Base-by-base conservation (phyloP, 2,797 vertebrate species). In the Tokudaia tokunoshimensis region DNA sequence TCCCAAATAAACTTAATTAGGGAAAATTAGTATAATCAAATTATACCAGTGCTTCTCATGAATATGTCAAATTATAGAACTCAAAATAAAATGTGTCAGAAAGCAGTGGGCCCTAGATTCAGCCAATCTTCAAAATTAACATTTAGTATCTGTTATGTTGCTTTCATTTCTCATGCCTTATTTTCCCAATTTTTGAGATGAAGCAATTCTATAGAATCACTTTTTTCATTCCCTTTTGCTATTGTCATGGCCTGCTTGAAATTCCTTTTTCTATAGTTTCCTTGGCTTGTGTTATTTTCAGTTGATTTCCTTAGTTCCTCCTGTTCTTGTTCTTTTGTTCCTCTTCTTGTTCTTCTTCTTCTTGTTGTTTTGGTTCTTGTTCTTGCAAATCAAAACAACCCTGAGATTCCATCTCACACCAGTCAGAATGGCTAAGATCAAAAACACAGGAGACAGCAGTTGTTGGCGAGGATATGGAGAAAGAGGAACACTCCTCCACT, bases 21-120 rank as follows among this genome's bases (percentile, higher is more conserved):
- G 31, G 47, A 67, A 96, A 95, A 95, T 96, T 75, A 92, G 95
- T 92, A 83, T 92, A 89, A 95, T 91, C 63, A 93, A 89, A 72
- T 88, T 94, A 96, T 78, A 79, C 26, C 47, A 92, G 55, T 95
- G 44, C 91, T 96, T 93, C 83, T 95, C 59, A 84, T 91, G 75
- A 94, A 81, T 94, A 95, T 31, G 19, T 59, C 81, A 91, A 95
- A 92, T 92, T 94, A 82, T 55, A 67, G 44, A 88, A 95, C 55
- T 96, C 72, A 92, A 86, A 95, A 94, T 88, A 96, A 95, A 97
- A 94, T 70, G 79, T 90, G 70, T 94, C 55, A 93, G 34, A 96
- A 84, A 76, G 47, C 31, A 74, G n/a, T 70, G 13, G 47, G 14
- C 50, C 67, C 26, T 41, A 57, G 41, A 84, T 95, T 78, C n/a